Percentiles rank a stretch among this genome's conserved stretches.
These are phyloP conservation scores for Urophycis tenuis DNA, from an alignment of 2,797 vertebrate species.

Conservation along the genomic window DNA sequence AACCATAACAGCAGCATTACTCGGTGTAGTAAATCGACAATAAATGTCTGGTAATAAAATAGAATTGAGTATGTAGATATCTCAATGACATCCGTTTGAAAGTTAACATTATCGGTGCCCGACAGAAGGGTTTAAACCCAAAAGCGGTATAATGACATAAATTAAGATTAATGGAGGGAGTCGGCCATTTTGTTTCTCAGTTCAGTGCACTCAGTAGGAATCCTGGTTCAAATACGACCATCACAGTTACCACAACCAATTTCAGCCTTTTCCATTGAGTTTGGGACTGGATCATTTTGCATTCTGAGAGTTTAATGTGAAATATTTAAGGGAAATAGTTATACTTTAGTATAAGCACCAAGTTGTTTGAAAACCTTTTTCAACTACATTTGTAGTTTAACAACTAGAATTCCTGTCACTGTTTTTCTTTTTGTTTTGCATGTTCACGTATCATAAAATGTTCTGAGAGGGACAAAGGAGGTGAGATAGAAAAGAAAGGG, in stretches of 20 bases:
- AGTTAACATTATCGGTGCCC: background rate
- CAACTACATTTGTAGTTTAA: background rate
- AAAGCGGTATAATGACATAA: too few relatives aligned
- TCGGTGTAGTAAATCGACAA: background rate
- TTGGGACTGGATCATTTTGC: background rate
- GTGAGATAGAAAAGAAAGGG: too few relatives aligned
- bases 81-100: background rate
- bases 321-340: too few relatives aligned
- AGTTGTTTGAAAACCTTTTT: background rate
- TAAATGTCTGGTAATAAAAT: background rate
- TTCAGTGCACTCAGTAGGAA: too few relatives aligned
- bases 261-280: background rate
- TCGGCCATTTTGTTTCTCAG: too few relatives aligned
- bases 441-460: background rate
- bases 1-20: constrained; percentile 2
- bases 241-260: background rate
- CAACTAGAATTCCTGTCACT: background rate
- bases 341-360: too few relatives aligned
- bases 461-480: background rate
- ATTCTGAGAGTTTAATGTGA: too few relatives aligned
- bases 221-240: background rate
- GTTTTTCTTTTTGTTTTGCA: background rate
- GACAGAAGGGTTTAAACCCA: background rate
- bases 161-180: too few relatives aligned
- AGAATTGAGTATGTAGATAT: too few relatives aligned